Evolutionary conservation across 2,888 invertebrate species (phyloP).

Genomic region (Camponotus fellah): DNA sequence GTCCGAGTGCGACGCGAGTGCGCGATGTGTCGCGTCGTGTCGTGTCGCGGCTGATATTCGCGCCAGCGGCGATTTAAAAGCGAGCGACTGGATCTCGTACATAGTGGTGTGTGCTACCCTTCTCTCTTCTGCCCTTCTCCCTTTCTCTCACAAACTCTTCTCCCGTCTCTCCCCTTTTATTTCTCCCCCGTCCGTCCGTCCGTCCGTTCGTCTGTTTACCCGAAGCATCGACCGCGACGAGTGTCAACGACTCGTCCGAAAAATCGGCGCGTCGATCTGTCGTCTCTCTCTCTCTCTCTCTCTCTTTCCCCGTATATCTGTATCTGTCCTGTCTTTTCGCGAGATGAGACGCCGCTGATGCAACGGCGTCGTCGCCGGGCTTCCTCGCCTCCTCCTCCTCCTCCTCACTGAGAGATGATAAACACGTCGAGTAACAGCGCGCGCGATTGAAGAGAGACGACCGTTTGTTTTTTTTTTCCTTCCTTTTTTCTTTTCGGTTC

Average conservation of each 20-base stretch:
- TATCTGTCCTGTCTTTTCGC: background rate
- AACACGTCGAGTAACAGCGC: slow-evolving; percentile 81
- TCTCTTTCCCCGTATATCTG: background rate
- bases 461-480: background rate
- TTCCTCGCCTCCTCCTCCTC: background rate
- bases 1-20: background rate
- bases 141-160: background rate
- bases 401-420: slow-evolving; percentile 67
- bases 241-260: slow-evolving; percentile 51
- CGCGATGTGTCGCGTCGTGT: background rate
- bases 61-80: slow-evolving; percentile 48
- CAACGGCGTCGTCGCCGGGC: slow-evolving; percentile 29
- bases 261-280: slow-evolving; percentile 48
- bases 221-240: slow-evolving; percentile 60
- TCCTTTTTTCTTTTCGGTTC: background rate
- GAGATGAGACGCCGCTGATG: background rate
- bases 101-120: slow-evolving; percentile 21
- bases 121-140: background rate
- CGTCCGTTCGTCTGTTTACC: slow-evolving; percentile 66
- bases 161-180: background rate
- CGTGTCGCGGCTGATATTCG: background rate
- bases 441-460: slow-evolving; percentile 49
- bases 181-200: background rate
- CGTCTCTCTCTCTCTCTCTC: background rate
- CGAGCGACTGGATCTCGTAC: slow-evolving; percentile 22